Percentiles rank a stretch among this genome's conserved stretches.
These are phyloP conservation scores for Lacerta bilineata DNA, from an alignment of 2,797 vertebrate genomes.

Conservation along the genomic window DNA sequence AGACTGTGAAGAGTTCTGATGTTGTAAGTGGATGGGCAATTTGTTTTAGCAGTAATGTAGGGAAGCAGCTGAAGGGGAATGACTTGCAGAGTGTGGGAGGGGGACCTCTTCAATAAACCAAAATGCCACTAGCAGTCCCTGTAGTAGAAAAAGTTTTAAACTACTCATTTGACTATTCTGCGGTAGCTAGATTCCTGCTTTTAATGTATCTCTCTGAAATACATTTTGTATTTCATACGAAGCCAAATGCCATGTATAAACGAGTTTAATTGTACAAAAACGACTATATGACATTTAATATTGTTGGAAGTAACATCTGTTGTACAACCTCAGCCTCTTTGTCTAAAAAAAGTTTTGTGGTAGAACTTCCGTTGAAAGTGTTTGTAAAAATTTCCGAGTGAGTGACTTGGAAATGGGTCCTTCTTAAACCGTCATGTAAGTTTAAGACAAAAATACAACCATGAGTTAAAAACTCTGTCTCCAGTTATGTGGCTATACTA, in stretches of 20 bases:
- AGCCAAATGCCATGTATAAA: constrained; percentile 34
- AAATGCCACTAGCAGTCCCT: not conserved
- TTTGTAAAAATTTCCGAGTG: constrained; percentile 28
- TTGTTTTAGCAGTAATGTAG: not conserved
- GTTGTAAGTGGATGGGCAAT: not conserved
- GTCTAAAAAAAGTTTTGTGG: constrained; percentile 57
- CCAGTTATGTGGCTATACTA: not conserved
- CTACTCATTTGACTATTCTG: constrained; percentile 10
- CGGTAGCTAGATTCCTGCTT: constrained; percentile 60
- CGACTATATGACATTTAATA: constrained; percentile 52
- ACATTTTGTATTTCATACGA: constrained; percentile 48
- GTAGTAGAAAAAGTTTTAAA: constrained; percentile 21
- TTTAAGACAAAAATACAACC: constrained; percentile 28
- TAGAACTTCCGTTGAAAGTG: constrained; percentile 66
- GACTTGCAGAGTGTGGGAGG: not conserved
- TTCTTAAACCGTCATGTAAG: not conserved
- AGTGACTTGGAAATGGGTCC: not conserved
- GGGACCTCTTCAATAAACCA: not conserved
- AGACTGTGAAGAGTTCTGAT: not conserved
- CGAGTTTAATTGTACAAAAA: constrained; percentile 30
- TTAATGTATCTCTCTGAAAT: constrained; percentile 55
- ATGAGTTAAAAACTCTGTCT: not conserved
- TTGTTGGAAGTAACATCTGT: constrained; percentile 48
- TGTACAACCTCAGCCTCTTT: constrained; percentile 47
- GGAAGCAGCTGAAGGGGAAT: not conserved